Conservation (phyloP, 37 sponge, comb jelly and placozoan genomes). For the Geodia barretti region DNA sequence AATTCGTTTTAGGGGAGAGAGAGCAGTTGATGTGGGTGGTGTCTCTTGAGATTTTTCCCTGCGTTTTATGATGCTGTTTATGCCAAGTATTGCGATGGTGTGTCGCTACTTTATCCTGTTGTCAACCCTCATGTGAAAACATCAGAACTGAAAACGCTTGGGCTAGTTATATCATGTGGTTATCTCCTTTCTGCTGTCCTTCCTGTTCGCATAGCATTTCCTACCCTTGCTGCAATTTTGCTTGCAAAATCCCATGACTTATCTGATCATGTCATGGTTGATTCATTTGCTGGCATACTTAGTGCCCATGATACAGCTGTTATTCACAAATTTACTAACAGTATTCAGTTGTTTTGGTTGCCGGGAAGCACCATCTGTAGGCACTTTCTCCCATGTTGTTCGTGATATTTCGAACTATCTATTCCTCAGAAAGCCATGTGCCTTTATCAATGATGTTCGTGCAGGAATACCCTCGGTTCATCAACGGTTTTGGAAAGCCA, state of each 20-base stretch:
- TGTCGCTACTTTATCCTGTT: constrained; percentile 18
- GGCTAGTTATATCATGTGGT: constrained; percentile 4
- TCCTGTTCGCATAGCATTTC: constrained; percentile 24
- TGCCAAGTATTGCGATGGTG: constrained; percentile 22
- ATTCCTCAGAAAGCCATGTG: constrained; percentile 31
- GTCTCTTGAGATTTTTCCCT: constrained; percentile 22
- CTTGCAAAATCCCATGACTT: background rate
- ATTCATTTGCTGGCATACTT: constrained; percentile 1
- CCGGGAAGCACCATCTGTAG: constrained; percentile 9
- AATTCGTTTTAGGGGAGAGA: constrained; percentile 15
- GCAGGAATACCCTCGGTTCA: constrained; percentile 18
- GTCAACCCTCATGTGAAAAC: constrained; percentile 10
- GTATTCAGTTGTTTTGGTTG: constrained; percentile 23
- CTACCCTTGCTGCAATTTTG: constrained; percentile 5
- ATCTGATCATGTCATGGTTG: background rate
- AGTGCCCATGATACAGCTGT: background rate
- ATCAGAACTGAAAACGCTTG: background rate
- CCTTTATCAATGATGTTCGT: constrained; percentile 1
- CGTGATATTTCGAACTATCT: background rate
- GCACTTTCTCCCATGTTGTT: background rate
- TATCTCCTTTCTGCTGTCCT: constrained; percentile 11
- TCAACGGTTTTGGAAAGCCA: constrained; percentile 8
- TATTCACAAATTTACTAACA: background rate
- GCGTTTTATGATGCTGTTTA: constrained; percentile 26
- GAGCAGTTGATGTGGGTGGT: constrained; percentile 26